Evolutionary conservation across 2,113 vertebrate species (phyloP), one percentile per base, ranked within the genome.

Genomic region (Odontophorus gujanensis): DNA sequence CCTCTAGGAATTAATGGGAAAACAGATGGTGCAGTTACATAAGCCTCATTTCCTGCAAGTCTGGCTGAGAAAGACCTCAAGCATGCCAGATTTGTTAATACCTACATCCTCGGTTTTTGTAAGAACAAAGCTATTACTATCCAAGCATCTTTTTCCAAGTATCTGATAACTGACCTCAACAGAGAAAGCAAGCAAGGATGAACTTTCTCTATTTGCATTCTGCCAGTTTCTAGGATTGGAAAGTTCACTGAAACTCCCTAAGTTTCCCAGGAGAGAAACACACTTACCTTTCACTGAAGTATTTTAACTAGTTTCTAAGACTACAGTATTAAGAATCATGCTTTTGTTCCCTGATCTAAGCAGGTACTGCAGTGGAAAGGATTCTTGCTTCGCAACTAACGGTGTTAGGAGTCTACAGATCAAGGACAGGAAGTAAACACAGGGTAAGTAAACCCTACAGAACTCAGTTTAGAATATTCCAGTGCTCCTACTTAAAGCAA

Each of bases 11-110:
- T 63, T 72, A 80, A 78, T 92, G 50, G 85, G 82, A 58, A 88
- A 88, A 51, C 96, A 96, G 96, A 96, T 96, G 96, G 95, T 71
- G 51, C 85, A 73, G 82, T 96, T 96, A 96, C 11, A 67, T 96
- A 96, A 96, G 73, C 90, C 76, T 83, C 0, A 8, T 66, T 78
- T 95, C 93, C 92, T 91, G 85, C 90, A 28, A 82, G 36, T 50
- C 82, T 96, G 96, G 95, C 96, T 71, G 55, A 77, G 88, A 20
- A 71, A 50, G 34, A 95, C 65, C 80, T 81, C 51, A 24, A 48
- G 22, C 9, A 0, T 86, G 96, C 96, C 94, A 92, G 76, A 40
- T 76, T 50, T 83, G 72, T 47, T 83, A 81, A 8, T n/a, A 42
- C 13, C 26, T 82, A 83, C 73, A 71, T 62, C 15, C 43, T 93